Percentiles rank a stretch among this genome's conserved stretches.
Evolutionary conservation across 1,140 invertebrate species (phyloP).

Genomic region (Holcopasites calliopsidis): DNA sequence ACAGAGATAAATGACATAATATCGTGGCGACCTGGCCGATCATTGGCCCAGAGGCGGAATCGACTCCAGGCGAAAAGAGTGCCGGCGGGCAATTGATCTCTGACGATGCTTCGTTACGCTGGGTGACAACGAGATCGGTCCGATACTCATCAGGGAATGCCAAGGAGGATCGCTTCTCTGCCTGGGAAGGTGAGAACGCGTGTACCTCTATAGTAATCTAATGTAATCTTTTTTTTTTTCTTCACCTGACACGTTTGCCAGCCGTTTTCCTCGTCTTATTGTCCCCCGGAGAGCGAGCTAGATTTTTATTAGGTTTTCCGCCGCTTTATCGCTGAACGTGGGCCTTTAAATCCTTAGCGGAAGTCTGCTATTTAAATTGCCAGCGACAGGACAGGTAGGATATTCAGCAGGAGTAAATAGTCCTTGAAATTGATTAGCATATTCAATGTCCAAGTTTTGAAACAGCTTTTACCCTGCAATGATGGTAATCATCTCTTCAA

Average conservation of each 20-base stretch:
- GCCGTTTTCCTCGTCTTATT: not conserved
- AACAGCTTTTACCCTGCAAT: no score
- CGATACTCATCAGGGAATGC: slow-evolving; percentile 65
- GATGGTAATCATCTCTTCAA: no score
- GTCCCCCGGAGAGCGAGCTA: not conserved
- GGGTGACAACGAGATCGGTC: slow-evolving; percentile 72
- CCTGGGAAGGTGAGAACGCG: not conserved
- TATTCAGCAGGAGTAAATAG: no score
- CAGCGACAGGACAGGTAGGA: no score
- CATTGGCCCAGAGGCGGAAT: slow-evolving; percentile 72
- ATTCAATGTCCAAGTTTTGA: no score
- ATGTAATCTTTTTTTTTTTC: slow-evolving; percentile 28
- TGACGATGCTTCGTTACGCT: slow-evolving; percentile 68
- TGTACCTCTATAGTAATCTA: not conserved
- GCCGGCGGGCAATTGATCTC: slow-evolving; percentile 70
- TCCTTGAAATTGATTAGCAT: no score
- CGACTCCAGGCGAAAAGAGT: slow-evolving; percentile 66
- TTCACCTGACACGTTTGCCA: slow-evolving; percentile 19
- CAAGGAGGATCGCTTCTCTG: slow-evolving; percentile 70
- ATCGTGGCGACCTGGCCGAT: slow-evolving; percentile 73
- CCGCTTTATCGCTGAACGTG: not conserved
- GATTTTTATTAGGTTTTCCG: slow-evolving; percentile 55
- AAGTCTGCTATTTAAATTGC: no score
- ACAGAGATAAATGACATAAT: slow-evolving; percentile 79
- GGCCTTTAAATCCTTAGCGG: not conserved